Evolutionary conservation across 2,113 vertebrate species (phyloP), one percentile per base, ranked within the genome.

Genomic region (Nerophis lumbriciformis): DNA sequence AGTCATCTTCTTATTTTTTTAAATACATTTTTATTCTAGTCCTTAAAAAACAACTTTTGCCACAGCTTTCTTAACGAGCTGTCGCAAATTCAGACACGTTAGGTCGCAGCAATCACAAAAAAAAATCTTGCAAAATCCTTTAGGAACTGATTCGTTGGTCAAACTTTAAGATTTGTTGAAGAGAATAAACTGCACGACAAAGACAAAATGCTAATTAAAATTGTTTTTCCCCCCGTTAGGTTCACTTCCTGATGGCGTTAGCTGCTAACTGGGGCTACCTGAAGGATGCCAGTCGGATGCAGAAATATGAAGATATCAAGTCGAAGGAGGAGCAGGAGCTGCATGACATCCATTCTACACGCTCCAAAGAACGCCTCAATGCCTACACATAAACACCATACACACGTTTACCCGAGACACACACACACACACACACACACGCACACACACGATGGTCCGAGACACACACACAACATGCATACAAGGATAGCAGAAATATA

Each of bases 211-310:
- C 28, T 28, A 28, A 28, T 28, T 28, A 28, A 28, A 28, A 2
- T 28, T 3, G 1, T 3, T 28, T 28, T 35, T 39, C 10, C 35
- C 14, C 42, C 80, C 51, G 64, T 9, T 79, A 98, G 97, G 94
- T 98, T 62, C 96, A 98, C 57, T 98, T 97, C 86, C 91, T 98
- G 79, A 98, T 98, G 97, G 95, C 96, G 58, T 89, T 99, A 53
- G 96, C 96, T 51, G 95, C 97, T 61, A 99, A 99, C 90, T 98
- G 97, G 95, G 96, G 96, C 65, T 99, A 98, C 8, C 94, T 99
- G 89, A 98, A 98, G 80, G 96, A 98, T 19, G 94, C 96, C 35
- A 95, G 94, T 86, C 90, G 94, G 83, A 94, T 96, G 93, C 94
- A 95, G 78, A 95, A 95, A 71, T 96, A 95, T 1, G 94, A 96